These are phyloP conservation scores for Hapalemur alaotrensis DNA, from an alignment of 2,797 vertebrate genomes.

Conservation along the genomic window DNA sequence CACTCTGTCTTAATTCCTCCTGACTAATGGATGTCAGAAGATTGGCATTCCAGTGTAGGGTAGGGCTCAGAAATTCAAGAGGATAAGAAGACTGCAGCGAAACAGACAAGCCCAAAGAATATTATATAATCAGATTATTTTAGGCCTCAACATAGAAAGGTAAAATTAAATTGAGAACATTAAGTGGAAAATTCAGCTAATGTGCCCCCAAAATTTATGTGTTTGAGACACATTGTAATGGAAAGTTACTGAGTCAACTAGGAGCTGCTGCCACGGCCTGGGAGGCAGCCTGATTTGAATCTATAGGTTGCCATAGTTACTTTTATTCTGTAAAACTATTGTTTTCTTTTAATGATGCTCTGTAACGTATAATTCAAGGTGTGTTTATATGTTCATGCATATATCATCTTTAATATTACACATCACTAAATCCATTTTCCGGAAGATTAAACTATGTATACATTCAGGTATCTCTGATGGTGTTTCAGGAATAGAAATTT, in stretches of 20 bases:
- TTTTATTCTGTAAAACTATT: slow-evolving; percentile 54
- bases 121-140: background rate
- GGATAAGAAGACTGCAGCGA: background rate
- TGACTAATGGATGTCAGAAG: background rate
- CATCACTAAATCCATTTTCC: background rate
- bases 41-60: background rate
- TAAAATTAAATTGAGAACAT: slow-evolving; percentile 1
- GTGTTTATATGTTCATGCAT: background rate
- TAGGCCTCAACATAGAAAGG: background rate
- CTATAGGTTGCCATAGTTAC: slow-evolving; percentile 72
- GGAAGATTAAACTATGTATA: background rate
- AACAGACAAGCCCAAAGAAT: background rate
- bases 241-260: slow-evolving; percentile 17
- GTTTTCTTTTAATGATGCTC: slow-evolving; percentile 45
- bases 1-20: background rate
- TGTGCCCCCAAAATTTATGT: background rate
- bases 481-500: background rate
- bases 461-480: background rate
- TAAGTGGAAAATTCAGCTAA: background rate
- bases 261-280: background rate
- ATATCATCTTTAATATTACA: background rate
- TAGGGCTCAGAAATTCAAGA: background rate
- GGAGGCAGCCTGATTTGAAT: slow-evolving; percentile 41
- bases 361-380: background rate
- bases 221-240: slow-evolving; percentile 38